phyloP scores from a whole-genome alignment of 2,888 invertebrate genomes.

The Sinotaia quadrata region DNA sequence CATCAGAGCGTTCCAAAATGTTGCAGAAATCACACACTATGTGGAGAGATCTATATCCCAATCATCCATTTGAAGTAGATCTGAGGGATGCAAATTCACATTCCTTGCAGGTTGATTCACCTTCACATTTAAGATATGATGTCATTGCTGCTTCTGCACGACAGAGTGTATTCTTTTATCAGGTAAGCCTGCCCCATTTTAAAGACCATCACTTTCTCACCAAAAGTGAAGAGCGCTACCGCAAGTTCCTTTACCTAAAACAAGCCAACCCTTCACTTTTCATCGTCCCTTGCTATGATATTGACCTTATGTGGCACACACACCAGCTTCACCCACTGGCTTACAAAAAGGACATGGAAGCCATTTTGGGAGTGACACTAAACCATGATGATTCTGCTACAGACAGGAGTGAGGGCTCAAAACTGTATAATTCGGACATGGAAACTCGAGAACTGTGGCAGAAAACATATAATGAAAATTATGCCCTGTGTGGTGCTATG shows the following conservation, averaged over 20 bases:
- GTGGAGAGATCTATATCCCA: slow-evolving; percentile 63
- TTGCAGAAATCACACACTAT: slow-evolving; percentile 23
- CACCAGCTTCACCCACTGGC: slow-evolving; percentile 71
- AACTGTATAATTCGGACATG: slow-evolving; percentile 68
- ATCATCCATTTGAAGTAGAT: slow-evolving; percentile 58
- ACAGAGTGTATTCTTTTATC: slow-evolving; percentile 74
- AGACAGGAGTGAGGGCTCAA: slow-evolving; percentile 72
- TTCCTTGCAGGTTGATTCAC: slow-evolving; percentile 6
- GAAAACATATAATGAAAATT: slow-evolving; percentile 69
- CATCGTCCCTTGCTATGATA: slow-evolving; percentile 74
- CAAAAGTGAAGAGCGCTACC: slow-evolving; percentile 69
- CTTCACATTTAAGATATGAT: slow-evolving; percentile 62
- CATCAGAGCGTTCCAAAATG: neutral
- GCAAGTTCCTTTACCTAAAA: slow-evolving; percentile 72
- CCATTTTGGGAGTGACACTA: slow-evolving; percentile 61
- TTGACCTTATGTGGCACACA: slow-evolving; percentile 74
- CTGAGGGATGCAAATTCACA: slow-evolving; percentile 18
- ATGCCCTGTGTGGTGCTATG: slow-evolving; percentile 73
- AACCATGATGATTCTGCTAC: slow-evolving; percentile 74
- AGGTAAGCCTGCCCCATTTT: slow-evolving; percentile 74
- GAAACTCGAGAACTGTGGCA: slow-evolving; percentile 60
- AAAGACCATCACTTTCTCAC: slow-evolving; percentile 70
- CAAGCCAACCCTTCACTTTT: slow-evolving; percentile 68
- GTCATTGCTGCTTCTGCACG: slow-evolving; percentile 71
- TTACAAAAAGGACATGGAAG: slow-evolving; percentile 58